Base-by-base conservation (phyloP, 2,113 vertebrate species). In the Rutilus rutilus region DNA sequence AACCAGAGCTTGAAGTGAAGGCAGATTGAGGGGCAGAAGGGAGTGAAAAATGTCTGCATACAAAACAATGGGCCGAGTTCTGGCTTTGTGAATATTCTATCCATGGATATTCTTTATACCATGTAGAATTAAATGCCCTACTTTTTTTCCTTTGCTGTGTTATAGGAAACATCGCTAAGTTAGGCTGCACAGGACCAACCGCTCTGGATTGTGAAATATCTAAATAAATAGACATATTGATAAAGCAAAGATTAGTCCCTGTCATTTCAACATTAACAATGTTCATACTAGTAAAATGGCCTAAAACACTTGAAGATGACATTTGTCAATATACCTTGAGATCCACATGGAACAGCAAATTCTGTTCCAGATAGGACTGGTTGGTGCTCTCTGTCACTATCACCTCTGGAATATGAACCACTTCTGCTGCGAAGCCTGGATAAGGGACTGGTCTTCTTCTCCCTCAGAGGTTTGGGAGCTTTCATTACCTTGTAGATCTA, bases 31-130 rank as follows among this genome's bases (percentile, higher is more conserved):
- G 64, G 25, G 64, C 81, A 69, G 62, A 83, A 39, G 81, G 62
- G 10, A 71, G 81, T n/a, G 45, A 83, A 36, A 83, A 71, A 83
- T 71, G 81, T 83, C 64, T 52, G 81, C 45, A 83, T 69, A 33
- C 64, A 83, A 83, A 83, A 83, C 64, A 83, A 83, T 69, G 80
- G 62, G 62, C 62, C 23, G 23, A 69, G 42, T 69, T 21, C 80
- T 65, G 25, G 15, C 50, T 82, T 50, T 50, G 80, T 45, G 60
- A 82, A 67, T 82, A 65, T 45, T 65, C 80, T 50, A 82, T 65
- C 80, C 60, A 67, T 67, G 62, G 36, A 67, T 50, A 67, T 14
- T 69, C 14, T 39, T 78, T 67, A 67, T 67, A 67, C 30, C 65
- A 69, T 36, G 5, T 17, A 69, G 30, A 30, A 67, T 69, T 69